Evolutionary conservation across 2,113 vertebrate genomes (phyloP).

Genomic region (Jacana jacana): DNA sequence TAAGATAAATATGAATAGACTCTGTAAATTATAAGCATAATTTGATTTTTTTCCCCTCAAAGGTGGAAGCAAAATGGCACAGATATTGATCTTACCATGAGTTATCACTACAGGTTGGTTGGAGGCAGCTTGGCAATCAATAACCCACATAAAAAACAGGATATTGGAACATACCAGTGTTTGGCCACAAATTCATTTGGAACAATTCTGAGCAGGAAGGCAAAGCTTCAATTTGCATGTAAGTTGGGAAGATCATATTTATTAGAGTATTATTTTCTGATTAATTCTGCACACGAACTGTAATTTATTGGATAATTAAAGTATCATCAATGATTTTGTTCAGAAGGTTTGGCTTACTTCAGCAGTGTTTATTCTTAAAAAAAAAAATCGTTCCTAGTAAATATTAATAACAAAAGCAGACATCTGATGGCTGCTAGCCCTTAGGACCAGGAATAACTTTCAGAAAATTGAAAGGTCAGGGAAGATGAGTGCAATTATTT

Average conservation of each 20-base stretch:
- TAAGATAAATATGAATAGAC: slow-evolving; percentile 43
- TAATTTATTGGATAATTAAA: slow-evolving; percentile 38
- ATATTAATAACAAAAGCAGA: not conserved
- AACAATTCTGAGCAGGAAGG: slow-evolving; percentile 84
- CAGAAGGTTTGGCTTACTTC: not conserved
- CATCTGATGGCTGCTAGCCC: not conserved
- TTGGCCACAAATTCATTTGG: slow-evolving; percentile 87
- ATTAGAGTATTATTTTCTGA: not conserved
- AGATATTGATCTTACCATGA: slow-evolving; percentile 80
- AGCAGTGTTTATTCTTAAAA: not conserved
- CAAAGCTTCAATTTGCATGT: slow-evolving; percentile 91
- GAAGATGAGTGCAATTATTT: slow-evolving; percentile 25
- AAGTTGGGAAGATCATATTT: slow-evolving; percentile 69
- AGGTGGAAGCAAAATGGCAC: slow-evolving; percentile 89
- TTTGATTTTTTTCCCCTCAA: slow-evolving; percentile 62
- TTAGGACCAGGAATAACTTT: not conserved
- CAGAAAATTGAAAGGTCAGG: slow-evolving; percentile 36
- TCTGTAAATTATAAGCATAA: slow-evolving; percentile 58
- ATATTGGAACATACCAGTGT: slow-evolving; percentile 89
- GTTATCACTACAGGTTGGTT: slow-evolving; percentile 83
- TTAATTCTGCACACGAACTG: slow-evolving; percentile 20
- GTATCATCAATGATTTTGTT: not conserved
- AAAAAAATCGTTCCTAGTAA: not conserved
- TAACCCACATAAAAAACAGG: slow-evolving; percentile 80
- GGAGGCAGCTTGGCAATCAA: slow-evolving; percentile 87